Conservation (phyloP, 2,113 vertebrate species). For the Leptobrachium ailaonicum region DNA sequence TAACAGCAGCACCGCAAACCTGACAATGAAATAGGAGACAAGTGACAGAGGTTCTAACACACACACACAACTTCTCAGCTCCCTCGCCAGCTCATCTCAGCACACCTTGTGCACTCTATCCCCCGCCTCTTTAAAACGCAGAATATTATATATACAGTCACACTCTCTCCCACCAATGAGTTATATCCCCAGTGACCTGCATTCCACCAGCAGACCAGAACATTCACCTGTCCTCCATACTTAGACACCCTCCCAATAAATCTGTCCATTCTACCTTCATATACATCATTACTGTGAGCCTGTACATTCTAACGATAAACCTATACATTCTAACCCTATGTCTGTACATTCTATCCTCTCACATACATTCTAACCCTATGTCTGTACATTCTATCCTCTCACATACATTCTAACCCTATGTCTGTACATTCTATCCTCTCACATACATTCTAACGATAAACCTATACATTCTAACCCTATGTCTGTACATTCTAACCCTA, state of each 20-base stretch:
- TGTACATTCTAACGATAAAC: background rate
- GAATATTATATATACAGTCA: too few relatives aligned
- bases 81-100: too few relatives aligned
- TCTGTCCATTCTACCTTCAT: background rate
- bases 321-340: background rate
- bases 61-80: too few relatives aligned
- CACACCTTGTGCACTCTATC: too few relatives aligned
- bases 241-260: too few relatives aligned
- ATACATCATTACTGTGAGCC: background rate
- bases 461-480: background rate
- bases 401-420: background rate
- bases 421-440: background rate
- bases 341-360: background rate
- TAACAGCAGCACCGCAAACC: constrained; percentile 83
- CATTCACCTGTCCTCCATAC: too few relatives aligned
- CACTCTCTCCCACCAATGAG: too few relatives aligned
- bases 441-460: background rate
- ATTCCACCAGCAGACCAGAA: too few relatives aligned
- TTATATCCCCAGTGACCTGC: too few relatives aligned
- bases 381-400: background rate
- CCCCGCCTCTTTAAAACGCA: too few relatives aligned
- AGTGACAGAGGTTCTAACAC: too few relatives aligned
- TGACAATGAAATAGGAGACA: constrained; percentile 51
- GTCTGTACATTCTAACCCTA: background rate
- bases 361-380: background rate